Percentiles rank a stretch among this genome's conserved stretches.
These are phyloP conservation scores for Hemitrygon akajei DNA, from an alignment of 2,797 vertebrate genomes.

Conservation along the genomic window DNA sequence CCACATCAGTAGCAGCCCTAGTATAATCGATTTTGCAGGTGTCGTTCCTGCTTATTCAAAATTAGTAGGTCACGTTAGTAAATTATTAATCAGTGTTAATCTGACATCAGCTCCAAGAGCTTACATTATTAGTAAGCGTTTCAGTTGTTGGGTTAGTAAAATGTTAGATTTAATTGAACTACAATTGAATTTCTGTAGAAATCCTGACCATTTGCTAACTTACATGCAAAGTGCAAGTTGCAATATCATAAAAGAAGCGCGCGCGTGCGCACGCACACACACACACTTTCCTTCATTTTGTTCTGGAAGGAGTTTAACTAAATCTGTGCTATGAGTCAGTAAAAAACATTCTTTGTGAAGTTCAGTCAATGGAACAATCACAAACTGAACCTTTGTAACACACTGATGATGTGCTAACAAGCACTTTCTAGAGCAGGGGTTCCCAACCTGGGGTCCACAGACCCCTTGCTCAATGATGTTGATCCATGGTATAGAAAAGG, in stretches of 20 bases:
- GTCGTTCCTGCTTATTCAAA: background rate
- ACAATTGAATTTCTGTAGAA: background rate
- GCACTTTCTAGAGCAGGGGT: too few species aligned
- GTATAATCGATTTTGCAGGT: too few species aligned
- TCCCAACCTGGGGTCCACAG: too few species aligned
- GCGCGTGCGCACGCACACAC: too few species aligned
- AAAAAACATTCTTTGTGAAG: background rate
- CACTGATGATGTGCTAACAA: background rate
- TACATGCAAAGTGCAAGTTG: background rate
- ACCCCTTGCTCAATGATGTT: too few species aligned
- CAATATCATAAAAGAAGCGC: background rate
- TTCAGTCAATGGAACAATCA: background rate
- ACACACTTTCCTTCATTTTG: background rate
- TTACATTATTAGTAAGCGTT: background rate
- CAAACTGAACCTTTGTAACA: background rate
- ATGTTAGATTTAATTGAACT: background rate
- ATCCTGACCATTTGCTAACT: background rate
- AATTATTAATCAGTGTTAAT: conserved; percentile 20
- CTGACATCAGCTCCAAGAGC: too few species aligned
- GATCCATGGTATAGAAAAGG: too few species aligned
- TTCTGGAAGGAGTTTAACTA: background rate
- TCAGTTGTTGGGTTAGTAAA: background rate
- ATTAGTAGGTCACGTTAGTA: background rate
- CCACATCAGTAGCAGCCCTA: background rate
- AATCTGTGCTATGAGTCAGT: background rate